Conservation (phyloP, 1,140 invertebrate genomes). For the Pogonognathellus flavescens region DNA sequence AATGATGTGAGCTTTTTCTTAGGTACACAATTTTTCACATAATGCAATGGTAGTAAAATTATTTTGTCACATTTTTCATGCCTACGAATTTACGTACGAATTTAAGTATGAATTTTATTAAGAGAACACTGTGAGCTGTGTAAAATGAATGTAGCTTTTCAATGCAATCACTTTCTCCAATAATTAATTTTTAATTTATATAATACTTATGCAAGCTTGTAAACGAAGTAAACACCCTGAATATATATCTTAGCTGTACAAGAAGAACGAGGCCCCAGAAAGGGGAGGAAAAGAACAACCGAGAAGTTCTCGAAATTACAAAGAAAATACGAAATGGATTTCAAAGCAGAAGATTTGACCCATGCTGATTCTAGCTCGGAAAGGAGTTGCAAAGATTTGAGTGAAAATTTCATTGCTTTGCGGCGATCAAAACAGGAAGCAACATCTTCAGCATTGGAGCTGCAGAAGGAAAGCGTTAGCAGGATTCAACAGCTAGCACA, state of each 20-base stretch:
- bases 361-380: not conserved
- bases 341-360: not conserved
- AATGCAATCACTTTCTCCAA: not conserved
- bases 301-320: not conserved
- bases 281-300: slow-evolving; percentile 69
- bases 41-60: too few relatives aligned
- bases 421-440: not conserved
- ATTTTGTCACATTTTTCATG: too few relatives aligned
- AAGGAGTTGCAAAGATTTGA: not conserved
- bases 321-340: not conserved
- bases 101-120: too few relatives aligned
- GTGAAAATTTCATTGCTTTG: not conserved
- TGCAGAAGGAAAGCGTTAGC: not conserved
- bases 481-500: not conserved
- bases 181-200: too few relatives aligned
- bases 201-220: too few relatives aligned
- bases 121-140: too few relatives aligned
- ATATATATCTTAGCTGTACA: slow-evolving; percentile 83
- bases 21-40: too few relatives aligned
- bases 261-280: slow-evolving; percentile 82
- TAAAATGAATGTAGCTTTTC: too few relatives aligned
- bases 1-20: too few relatives aligned
- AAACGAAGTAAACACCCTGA: too few relatives aligned
- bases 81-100: too few relatives aligned
- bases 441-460: not conserved